Evolutionary conservation across 2,888 invertebrate species (phyloP).

Genomic region (Amiota minor): DNA sequence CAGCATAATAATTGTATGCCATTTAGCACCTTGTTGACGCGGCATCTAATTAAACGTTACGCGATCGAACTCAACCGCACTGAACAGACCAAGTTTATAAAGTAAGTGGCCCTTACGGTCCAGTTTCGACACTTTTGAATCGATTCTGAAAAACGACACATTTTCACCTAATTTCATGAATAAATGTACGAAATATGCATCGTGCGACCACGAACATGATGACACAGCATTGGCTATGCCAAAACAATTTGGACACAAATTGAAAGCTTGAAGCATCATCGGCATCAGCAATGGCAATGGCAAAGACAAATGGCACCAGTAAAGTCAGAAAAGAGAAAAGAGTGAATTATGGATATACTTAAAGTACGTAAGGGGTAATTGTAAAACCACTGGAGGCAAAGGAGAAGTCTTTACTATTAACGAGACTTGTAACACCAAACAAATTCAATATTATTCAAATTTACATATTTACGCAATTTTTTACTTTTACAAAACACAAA

Average conservation of each 20-base stretch:
- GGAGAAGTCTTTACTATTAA: no score
- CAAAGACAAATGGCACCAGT: no score
- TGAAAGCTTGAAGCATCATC: neutral
- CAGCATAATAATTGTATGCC: slow-evolving; percentile 61
- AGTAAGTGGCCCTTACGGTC: slow-evolving; percentile 12
- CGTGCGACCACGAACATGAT: neutral
- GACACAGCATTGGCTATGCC: no score
- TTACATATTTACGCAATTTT: no score
- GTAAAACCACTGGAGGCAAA: no score
- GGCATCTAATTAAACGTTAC: slow-evolving; percentile 68
- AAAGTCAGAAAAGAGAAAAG: no score
- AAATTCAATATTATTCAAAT: no score
- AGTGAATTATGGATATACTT: no score
- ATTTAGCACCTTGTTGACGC: slow-evolving; percentile 73
- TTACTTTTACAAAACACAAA: no score
- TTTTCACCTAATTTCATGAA: slow-evolving; percentile 30
- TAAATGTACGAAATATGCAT: neutral
- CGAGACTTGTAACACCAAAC: no score
- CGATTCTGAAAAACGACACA: neutral
- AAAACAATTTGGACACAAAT: slow-evolving; percentile 6
- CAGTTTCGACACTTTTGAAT: neutral
- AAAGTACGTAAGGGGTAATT: no score
- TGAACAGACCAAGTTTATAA: neutral
- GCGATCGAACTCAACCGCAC: slow-evolving; percentile 9
- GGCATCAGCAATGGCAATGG: no score